Evolutionary conservation across 2,797 vertebrate genomes (phyloP), one percentile per base, ranked within the genome.

Genomic region (Heterohyrax brucei): DNA sequence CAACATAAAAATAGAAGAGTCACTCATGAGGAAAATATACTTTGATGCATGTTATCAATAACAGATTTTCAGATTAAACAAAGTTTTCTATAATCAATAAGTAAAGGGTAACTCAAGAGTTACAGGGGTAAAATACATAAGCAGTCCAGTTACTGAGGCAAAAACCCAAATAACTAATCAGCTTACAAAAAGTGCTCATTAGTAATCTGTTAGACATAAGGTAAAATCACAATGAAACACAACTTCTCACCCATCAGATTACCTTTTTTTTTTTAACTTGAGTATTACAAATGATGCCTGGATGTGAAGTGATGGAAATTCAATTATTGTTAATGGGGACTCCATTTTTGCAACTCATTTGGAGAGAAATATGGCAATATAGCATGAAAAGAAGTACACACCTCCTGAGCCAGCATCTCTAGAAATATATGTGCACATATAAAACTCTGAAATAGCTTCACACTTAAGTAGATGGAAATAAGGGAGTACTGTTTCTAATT

Each of bases 371-470:
- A n/a, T 50, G 5, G 22, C 21, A 59, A 21, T 28, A 89, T 53
- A 68, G 39, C 70, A 61, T 44, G 66, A 13, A 78, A n/a, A 56
- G 16, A 85, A 24, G 5, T 64, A 13, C 4, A 56, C 1, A 30
- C 2, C 21, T 76, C 30, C 72, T 77, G 76, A 78, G 30, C 24
- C 22, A 48, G 26, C 22, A 78, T 33, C 21, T 78, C 10, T 39
- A 22, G 88, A 53, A 2, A 4, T n/a, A 59, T 72, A 2, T 66
- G 24, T 46, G 21, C 22, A 10, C 7, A 66, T 53, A 56, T 22
- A 64, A 73, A 93, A 61, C 8, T 14, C 16, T 70, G 72, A 93
- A 80, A 72, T 59, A 30, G 28, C 68, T 95, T 93, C 87, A 78
- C 5, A 30, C 13, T 68, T 78, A n/a, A 2, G 0, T 33, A 50